Evolutionary conservation across 2,888 invertebrate species (phyloP), one percentile per base, ranked within the genome.

Genomic region (Resseliella maxima): DNA sequence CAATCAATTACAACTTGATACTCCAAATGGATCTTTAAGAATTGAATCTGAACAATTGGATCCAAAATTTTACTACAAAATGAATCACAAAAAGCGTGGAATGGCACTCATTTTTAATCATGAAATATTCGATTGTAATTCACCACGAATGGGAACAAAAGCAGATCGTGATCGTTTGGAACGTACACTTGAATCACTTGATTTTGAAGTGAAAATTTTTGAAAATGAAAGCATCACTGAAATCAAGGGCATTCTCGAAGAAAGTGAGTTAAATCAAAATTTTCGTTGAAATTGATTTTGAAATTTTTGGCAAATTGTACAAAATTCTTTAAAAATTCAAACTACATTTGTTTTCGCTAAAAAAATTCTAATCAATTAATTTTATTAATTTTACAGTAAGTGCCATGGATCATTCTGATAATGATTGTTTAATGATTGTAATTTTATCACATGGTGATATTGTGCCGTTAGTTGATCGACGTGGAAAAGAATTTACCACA

Each of bases 361-460:
- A 41, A 50, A 18, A 50, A 50, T 21, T 12, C 50, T 21, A 50
- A 50, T 18, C 10, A 50, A 41, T 41, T n/a, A 41, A 41, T 41
- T 41, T 41, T 8, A 41, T 41, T 50, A 15, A 24, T 59, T 35
- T 72, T 72, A 31, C 72, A 72, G 72, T 72, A 12, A 35, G 31
- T 31, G 72, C 31, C 2, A 72, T 31, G 31, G 72, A 72, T 72
- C 72, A 72, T 31, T 72, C 72, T 31, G 72, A 72, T 31, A 31
- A n/a, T 31, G 72, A 72, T 15, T 72, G 72, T 31, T 72, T 72
- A 2, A 15, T 72, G 31, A 35, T 72, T 1, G n/a, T 31, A 10
- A 15, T 72, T 12, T 72, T 72, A 35, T 12, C 72, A 72, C 72
- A 72, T 35, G 72, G 72, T 72, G 72, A 31, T 3, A 8, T 15